phyloP scores from a whole-genome alignment of 2,888 invertebrate species.

The Gymnoscelis rufifasciata region DNA sequence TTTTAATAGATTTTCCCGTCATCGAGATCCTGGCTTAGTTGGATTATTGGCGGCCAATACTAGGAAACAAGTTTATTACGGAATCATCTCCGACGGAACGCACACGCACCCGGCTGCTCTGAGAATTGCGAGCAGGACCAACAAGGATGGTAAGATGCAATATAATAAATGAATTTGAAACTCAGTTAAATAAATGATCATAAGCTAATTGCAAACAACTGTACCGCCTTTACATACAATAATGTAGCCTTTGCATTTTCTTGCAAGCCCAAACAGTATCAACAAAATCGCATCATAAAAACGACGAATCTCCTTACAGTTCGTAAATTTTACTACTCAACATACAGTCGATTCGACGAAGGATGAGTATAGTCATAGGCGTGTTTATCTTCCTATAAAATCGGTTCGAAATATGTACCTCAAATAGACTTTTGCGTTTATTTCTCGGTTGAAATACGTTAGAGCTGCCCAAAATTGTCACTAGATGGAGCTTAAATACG shows the following conservation, averaged over 20 bases:
- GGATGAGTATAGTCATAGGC: not conserved
- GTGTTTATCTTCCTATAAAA: not conserved
- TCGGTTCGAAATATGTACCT: no score
- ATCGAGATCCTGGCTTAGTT: constrained; percentile 97
- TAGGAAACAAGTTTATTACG: constrained; percentile 85
- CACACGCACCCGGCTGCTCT: constrained; percentile 98
- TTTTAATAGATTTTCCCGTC: no score
- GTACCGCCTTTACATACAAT: constrained; percentile 31
- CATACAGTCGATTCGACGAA: constrained; percentile 30
- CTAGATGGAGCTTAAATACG: no score
- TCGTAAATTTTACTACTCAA: constrained; percentile 69
- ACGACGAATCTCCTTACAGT: constrained; percentile 64
- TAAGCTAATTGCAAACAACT: constrained; percentile 33
- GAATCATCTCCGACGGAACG: constrained; percentile 98
- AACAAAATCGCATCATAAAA: constrained; percentile 55
- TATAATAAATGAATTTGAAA: constrained; percentile 31
- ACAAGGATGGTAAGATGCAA: constrained; percentile 83
- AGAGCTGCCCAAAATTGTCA: no score
- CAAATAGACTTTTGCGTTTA: no score
- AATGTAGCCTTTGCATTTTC: constrained; percentile 37
- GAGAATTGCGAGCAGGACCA: constrained; percentile 93
- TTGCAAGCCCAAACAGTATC: constrained; percentile 43
- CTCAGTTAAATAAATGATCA: constrained; percentile 10
- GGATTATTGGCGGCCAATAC: constrained; percentile 91
- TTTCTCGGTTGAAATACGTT: no score